Evolutionary conservation across 2,888 invertebrate species (phyloP), one percentile per base, ranked within the genome.

Genomic region (Campoplex nolae): DNA sequence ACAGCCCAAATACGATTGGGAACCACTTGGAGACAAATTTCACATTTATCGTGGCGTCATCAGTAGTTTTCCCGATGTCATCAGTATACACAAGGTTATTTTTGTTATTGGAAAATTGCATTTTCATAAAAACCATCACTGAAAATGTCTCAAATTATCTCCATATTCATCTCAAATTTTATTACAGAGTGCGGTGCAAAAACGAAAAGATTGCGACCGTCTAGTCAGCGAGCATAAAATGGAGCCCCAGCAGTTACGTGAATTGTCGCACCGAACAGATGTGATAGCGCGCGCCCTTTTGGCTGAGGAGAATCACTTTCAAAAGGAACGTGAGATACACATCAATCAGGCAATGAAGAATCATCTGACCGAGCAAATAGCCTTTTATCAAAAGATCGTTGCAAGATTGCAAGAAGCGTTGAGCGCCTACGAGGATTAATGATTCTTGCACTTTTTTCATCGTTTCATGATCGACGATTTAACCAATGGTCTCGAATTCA

Each of bases 41-140:
- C 98, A 98, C 93, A 97, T 99, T 90, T 99, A 99, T 95, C 98
- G 98, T 94, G 99, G 99, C 78, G 97, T 99, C 80, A 97, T 99
- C 11, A 96, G 97, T 83, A 97, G 97, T 85, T 98, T 98, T 92
- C 99, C 99, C 0, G 99, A 99, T 91, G 97, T 98, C 77, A 95
- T 99, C 83, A 96, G 96, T 71, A 97, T 98, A 90, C 98, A 99
- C 93, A 98, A 98, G 95, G 98, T 96, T 62, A 3, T 16, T 62
- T 56, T 58, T 32, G 32, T n/a, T 32, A 32, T 16, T 62, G 28
- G 1, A 1, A 62, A 62, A 62, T 32, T 62, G 6, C 13, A 32
- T 62, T 62, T 62, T 32, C 32, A 32, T 6, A 32, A 1, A 13
- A 62, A 32, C 9, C 32, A 62, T 51, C 32, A 8, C 1, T 32